phyloP scores from a whole-genome alignment of 1,140 invertebrate genomes.

The Drosophila rufa region DNA sequence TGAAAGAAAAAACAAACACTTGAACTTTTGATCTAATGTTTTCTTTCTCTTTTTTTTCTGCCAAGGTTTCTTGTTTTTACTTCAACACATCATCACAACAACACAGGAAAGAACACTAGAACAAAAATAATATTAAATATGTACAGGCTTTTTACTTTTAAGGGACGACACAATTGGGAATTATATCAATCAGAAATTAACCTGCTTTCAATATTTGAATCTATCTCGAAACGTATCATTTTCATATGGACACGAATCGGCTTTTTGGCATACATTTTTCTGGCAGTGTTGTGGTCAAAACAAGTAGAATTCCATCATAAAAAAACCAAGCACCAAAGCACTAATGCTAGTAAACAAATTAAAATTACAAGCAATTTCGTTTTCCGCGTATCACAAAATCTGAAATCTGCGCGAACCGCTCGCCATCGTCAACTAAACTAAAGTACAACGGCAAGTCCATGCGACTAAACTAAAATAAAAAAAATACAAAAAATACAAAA shows the following conservation, averaged over 20 bases:
- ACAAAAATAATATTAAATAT: neutral
- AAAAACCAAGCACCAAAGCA: neutral
- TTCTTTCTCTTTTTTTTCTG: conserved; percentile 1
- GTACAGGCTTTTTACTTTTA: neutral
- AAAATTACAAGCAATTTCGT: conserved; percentile 22
- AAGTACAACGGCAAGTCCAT: conserved; percentile 76
- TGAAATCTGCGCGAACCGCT: conserved; percentile 74
- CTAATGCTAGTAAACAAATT: conserved; percentile 14
- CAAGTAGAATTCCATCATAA: neutral
- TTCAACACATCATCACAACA: neutral
- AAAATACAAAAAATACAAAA: conserved; percentile 37
- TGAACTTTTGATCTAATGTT: conserved; percentile 51
- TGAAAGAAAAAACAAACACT: conserved; percentile 32
- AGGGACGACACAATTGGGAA: conserved; percentile 2
- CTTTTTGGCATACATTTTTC: conserved; percentile 37
- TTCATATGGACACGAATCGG: conserved; percentile 41
- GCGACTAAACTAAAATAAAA: conserved; percentile 78
- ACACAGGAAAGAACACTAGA: neutral
- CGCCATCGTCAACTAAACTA: conserved; percentile 80
- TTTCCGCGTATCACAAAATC: conserved; percentile 47
- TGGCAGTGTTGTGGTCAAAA: conserved; percentile 27
- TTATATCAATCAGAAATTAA: conserved; percentile 9
- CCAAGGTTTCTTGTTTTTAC: conserved; percentile 37
- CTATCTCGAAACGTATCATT: conserved; percentile 43
- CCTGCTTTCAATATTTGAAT: conserved; percentile 23